These are phyloP conservation scores for Macrobrachium rosenbergii DNA, from an alignment of 1,140 invertebrate genomes.

Conservation along the genomic window DNA sequence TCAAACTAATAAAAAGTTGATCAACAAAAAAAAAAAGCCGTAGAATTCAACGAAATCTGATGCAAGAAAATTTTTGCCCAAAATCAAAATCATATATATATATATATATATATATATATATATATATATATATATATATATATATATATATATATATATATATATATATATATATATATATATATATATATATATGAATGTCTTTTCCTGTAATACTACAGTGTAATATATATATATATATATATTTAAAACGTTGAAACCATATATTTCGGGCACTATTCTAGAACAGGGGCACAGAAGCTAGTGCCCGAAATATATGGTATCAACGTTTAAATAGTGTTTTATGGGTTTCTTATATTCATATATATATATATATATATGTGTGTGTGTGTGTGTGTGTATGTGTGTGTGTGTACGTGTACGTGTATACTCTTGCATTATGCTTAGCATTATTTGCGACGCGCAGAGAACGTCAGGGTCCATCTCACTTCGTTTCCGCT, in stretches of 20 bases:
- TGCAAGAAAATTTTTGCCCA: too few relatives aligned
- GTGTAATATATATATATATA: too few relatives aligned
- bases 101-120: background rate
- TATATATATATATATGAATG: background rate
- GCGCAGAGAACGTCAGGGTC: too few relatives aligned
- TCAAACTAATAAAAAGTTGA: too few relatives aligned
- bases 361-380: slow-evolving; percentile 21
- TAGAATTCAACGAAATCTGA: too few relatives aligned
- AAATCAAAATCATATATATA: background rate
- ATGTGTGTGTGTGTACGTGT: background rate
- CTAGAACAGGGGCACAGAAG: too few relatives aligned
- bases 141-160: background rate
- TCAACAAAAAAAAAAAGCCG: too few relatives aligned
- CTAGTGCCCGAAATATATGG: too few relatives aligned
- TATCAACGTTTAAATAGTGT: too few relatives aligned
- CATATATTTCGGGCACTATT: too few relatives aligned
- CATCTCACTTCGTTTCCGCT: background rate
- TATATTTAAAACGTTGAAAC: too few relatives aligned
- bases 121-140: slow-evolving; percentile 26
- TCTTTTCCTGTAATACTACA: too few relatives aligned
- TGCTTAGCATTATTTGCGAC: background rate
- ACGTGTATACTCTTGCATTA: background rate
- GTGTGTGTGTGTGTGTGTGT: background rate
- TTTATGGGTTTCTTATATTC: background rate
- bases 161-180: background rate